Percentiles rank a stretch among this genome's conserved stretches.
phyloP scores from a whole-genome alignment of 2,888 invertebrate species.

The Clunio marinus region DNA sequence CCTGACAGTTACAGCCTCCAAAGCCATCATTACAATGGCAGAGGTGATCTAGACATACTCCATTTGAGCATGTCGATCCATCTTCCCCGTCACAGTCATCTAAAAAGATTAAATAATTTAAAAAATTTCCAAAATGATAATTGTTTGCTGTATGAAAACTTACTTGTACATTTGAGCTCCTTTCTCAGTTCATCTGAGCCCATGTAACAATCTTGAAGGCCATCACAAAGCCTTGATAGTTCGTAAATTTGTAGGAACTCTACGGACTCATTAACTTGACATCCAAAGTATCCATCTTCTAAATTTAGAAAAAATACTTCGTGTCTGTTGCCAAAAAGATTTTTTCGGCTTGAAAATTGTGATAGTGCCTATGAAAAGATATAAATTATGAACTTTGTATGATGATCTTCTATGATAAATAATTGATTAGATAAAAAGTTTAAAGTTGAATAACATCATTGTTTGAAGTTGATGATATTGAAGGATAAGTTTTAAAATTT shows the following conservation, averaged over 20 bases:
- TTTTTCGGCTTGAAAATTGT: slow-evolving; percentile 71
- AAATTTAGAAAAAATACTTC: slow-evolving; percentile 95
- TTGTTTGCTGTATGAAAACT: slow-evolving; percentile 51
- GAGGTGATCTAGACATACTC: slow-evolving; percentile 87
- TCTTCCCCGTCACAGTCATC: slow-evolving; percentile 91
- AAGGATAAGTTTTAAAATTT: no score
- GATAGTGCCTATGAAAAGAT: slow-evolving; percentile 50
- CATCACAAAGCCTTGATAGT: slow-evolving; percentile 91
- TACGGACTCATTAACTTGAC: slow-evolving; percentile 94
- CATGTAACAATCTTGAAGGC: slow-evolving; percentile 81
- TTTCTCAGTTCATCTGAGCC: slow-evolving; percentile 86
- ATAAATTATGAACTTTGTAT: neutral
- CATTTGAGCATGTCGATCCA: slow-evolving; percentile 85
- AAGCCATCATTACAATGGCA: slow-evolving; percentile 95
- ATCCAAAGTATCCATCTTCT: slow-evolving; percentile 96
- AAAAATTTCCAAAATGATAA: neutral
- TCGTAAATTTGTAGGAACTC: slow-evolving; percentile 93
- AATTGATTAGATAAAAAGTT: no score
- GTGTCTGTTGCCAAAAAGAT: slow-evolving; percentile 66
- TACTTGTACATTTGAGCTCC: slow-evolving; percentile 92
- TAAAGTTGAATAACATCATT: no score
- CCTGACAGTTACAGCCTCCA: slow-evolving; percentile 91
- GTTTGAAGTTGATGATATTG: no score
- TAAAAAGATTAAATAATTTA: slow-evolving; percentile 52
- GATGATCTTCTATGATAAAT: no score